Percentiles rank a stretch among this genome's conserved stretches.
Conservation (phyloP, 1,140 invertebrate genomes). For the Magallana gigas region DNA sequence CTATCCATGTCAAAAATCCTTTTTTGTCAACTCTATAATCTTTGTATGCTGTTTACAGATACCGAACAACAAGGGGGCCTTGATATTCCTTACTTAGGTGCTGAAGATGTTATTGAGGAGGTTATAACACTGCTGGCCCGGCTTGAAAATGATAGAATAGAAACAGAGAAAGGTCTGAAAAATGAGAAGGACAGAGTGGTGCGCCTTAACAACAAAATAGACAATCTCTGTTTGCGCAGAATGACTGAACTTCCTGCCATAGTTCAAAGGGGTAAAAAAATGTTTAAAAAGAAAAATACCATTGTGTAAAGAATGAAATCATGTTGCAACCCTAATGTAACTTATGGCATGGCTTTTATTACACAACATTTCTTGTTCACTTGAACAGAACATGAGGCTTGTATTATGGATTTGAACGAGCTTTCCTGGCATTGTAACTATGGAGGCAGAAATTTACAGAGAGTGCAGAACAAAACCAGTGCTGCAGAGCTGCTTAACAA, state of each 20-base stretch:
- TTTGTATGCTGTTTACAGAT: constrained; percentile 11
- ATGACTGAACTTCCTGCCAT: constrained; percentile 72
- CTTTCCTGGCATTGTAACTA: constrained; percentile 76
- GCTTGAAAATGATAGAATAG: constrained; percentile 74
- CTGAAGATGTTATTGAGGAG: constrained; percentile 76
- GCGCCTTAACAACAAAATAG: constrained; percentile 70
- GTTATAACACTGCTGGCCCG: constrained; percentile 73
- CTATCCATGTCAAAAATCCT: too few relatives aligned
- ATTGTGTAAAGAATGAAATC: too few relatives aligned
- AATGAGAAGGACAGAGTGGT: constrained; percentile 69
- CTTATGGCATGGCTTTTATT: too few relatives aligned
- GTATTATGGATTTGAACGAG: constrained; percentile 76
- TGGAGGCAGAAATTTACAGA: constrained; percentile 66
- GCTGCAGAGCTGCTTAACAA: constrained; percentile 71
- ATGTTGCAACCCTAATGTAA: too few relatives aligned
- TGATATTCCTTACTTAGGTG: constrained; percentile 74
- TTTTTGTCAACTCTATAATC: neutral
- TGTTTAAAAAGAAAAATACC: neutral
- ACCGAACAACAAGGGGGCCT: constrained; percentile 48
- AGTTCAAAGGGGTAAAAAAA: constrained; percentile 74
- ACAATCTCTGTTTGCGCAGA: constrained; percentile 68
- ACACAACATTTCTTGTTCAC: neutral
- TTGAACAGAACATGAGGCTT: constrained; percentile 75
- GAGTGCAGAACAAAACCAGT: constrained; percentile 67
- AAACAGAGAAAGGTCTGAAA: constrained; percentile 66